Evolutionary conservation across 1,140 invertebrate species (phyloP).

Genomic region (Daktulosphaira vitifoliae): DNA sequence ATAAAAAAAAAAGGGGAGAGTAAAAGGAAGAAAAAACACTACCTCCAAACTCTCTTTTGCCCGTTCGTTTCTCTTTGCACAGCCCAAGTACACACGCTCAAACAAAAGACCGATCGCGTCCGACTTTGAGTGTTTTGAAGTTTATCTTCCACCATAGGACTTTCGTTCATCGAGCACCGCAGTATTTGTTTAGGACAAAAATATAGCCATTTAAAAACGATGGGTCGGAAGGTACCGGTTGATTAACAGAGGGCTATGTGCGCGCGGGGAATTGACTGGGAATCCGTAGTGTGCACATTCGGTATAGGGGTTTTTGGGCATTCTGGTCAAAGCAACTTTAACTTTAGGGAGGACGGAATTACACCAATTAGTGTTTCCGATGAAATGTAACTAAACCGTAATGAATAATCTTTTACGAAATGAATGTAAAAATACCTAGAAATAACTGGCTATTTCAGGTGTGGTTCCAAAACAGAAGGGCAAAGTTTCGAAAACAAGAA

Average conservation of each 20-base stretch:
- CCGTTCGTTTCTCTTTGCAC: conserved; percentile 6
- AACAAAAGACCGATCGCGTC: conserved; percentile 12
- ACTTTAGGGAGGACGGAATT: too few species aligned
- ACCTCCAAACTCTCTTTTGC: too few species aligned
- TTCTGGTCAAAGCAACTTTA: too few species aligned
- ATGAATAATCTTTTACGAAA: too few species aligned
- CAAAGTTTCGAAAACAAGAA: conserved; percentile 90
- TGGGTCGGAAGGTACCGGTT: background rate
- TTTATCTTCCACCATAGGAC: conserved; percentile 3
- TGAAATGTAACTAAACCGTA: too few species aligned
- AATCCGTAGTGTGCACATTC: too few species aligned
- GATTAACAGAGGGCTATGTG: conserved; percentile 8
- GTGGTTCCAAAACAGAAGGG: conserved; percentile 88
- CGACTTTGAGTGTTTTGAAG: conserved; percentile 19
- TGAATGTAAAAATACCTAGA: too few species aligned
- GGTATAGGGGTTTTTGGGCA: too few species aligned
- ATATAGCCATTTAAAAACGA: conserved; percentile 32
- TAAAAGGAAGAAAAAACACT: too few species aligned
- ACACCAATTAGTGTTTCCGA: too few species aligned
- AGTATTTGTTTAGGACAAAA: conserved; percentile 30
- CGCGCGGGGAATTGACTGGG: too few species aligned
- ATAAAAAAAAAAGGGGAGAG: too few species aligned
- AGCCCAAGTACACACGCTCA: background rate
- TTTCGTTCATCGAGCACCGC: background rate
- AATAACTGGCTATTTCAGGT: conserved; percentile 73